Evolutionary conservation across 1,140 invertebrate species (phyloP).

Genomic region (Phenacoccus solenopsis): DNA sequence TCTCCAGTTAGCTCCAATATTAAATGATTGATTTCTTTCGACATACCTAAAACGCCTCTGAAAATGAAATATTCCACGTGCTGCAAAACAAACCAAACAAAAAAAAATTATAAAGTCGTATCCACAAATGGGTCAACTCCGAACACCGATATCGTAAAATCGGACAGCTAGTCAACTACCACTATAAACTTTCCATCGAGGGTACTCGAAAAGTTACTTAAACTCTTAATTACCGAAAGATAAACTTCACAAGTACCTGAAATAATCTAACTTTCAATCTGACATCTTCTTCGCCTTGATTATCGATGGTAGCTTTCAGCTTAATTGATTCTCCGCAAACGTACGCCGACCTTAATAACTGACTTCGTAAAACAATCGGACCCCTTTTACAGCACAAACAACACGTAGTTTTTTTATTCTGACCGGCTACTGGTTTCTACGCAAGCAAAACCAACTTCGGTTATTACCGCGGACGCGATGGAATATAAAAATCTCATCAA

Average conservation of each 20-base stretch:
- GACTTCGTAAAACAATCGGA: conserved; percentile 49
- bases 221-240: no score
- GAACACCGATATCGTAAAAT: no score
- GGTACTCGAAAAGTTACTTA: no score
- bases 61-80: conserved; percentile 71
- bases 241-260: no score
- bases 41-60: conserved; percentile 59
- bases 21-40: conserved; percentile 54
- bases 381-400: conserved; percentile 63
- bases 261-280: conserved; percentile 54
- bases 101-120: no score
- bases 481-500: conserved; percentile 9
- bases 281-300: conserved; percentile 59
- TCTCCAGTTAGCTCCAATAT: conserved; percentile 61
- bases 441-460: conserved; percentile 23
- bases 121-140: no score
- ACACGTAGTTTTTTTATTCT: conserved; percentile 54
- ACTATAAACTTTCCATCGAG: no score
- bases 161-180: no score
- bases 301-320: conserved; percentile 62
- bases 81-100: conserved; percentile 39
- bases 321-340: conserved; percentile 67
- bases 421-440: conserved; percentile 57
- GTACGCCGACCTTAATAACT: conserved; percentile 62
- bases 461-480: not conserved